Conservation (phyloP, 2,113 vertebrate species). For the Poecile atricapillus region DNA sequence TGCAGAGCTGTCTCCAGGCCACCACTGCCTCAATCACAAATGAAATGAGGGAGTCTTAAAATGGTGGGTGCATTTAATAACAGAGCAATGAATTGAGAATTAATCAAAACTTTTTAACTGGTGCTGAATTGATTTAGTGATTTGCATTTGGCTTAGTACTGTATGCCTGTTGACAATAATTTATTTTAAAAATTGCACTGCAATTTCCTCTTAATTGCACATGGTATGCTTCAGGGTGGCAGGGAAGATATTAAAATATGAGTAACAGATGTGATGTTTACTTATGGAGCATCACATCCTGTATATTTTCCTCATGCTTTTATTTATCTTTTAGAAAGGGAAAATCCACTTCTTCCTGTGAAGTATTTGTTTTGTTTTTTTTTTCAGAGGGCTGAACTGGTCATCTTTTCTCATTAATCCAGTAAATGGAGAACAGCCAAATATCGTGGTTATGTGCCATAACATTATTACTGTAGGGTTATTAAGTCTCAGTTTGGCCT, state of each 20-base stretch:
- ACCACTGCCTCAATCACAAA: not conserved
- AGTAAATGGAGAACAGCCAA: not conserved
- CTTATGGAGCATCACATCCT: conserved; percentile 1
- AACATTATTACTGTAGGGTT: not conserved
- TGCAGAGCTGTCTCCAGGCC: not conserved
- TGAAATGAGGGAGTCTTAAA: not conserved
- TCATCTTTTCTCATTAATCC: not conserved
- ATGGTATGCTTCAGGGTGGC: conserved; percentile 24
- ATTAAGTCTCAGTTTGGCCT: not conserved
- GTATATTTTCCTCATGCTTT: conserved; percentile 19
- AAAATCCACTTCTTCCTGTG: not conserved
- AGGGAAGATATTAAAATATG: conserved; percentile 55
- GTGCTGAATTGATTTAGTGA: conserved; percentile 19
- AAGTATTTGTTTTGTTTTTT: not conserved
- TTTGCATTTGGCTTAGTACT: conserved; percentile 29
- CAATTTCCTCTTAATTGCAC: conserved; percentile 57
- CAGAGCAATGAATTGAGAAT: conserved; percentile 3
- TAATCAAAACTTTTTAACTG: conserved; percentile 50
- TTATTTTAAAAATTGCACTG: not conserved
- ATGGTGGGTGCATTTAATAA: not conserved
- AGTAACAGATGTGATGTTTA: conserved; percentile 55
- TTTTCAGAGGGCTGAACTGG: not conserved
- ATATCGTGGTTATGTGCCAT: not conserved
- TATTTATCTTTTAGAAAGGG: conserved; percentile 24
- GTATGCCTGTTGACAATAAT: not conserved